Conservation (phyloP, 2,888 invertebrate genomes). For the Blomia tropicalis region DNA sequence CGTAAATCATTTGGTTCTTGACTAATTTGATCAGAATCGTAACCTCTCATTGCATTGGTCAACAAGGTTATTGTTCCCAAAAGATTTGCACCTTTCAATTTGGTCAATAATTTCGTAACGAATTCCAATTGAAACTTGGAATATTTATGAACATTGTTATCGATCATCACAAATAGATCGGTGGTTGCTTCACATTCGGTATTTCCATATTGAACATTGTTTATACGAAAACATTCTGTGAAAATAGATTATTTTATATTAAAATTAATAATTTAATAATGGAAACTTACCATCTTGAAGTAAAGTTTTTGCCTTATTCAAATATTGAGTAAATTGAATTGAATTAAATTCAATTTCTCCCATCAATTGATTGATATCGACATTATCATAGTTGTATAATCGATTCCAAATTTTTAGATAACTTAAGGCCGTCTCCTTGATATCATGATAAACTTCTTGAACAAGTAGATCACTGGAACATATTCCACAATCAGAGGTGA, state of each 20-base stretch:
- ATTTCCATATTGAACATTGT: not conserved
- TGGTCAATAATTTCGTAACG: not conserved
- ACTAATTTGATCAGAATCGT: not conserved
- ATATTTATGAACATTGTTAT: conserved; percentile 10
- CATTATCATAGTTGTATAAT: not conserved
- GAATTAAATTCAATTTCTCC: not conserved
- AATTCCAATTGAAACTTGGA: not conserved
- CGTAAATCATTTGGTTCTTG: not conserved
- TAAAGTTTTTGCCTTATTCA: not conserved
- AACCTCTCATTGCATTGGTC: not conserved
- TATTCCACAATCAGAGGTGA: conserved; percentile 15
- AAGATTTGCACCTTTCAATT: not conserved
- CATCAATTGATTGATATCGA: not conserved
- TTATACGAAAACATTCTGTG: not conserved
- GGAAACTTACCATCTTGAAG: not conserved
- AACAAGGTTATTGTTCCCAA: not conserved
- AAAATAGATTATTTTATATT: not conserved
- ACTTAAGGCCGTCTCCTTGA: conserved; percentile 1
- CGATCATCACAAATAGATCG: conserved; percentile 21
- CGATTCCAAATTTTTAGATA: conserved; percentile 18
- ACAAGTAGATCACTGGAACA: not conserved
- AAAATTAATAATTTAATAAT: not conserved
- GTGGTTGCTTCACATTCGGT: conserved; percentile 4
- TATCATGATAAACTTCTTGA: not conserved
- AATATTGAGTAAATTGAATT: not conserved